Evolutionary conservation across 2,888 invertebrate species (phyloP).

Genomic region (Morpho achilles): DNA sequence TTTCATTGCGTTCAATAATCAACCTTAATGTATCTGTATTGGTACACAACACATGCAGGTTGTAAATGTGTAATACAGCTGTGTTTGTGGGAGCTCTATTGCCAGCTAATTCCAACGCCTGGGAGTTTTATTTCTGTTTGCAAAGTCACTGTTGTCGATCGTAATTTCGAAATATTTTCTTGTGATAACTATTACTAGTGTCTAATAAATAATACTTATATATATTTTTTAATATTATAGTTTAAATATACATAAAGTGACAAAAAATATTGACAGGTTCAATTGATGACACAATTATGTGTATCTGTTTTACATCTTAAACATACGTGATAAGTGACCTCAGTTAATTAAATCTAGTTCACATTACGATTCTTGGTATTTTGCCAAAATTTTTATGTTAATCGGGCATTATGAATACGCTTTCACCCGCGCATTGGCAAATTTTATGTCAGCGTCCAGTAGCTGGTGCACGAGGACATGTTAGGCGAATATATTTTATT

Average conservation of each 20-base stretch:
- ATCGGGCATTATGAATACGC: constrained; percentile 63
- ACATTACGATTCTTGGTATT: constrained; percentile 51
- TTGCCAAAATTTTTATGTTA: constrained; percentile 57
- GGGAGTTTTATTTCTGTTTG: constrained; percentile 68
- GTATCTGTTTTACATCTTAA: constrained; percentile 34
- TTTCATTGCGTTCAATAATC: constrained; percentile 17
- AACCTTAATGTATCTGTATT: constrained; percentile 14
- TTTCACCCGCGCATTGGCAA: constrained; percentile 54
- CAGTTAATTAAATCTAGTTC: constrained; percentile 42
- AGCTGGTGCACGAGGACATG: constrained; percentile 44
- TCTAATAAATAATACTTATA: constrained; percentile 7
- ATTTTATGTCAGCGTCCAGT: constrained; percentile 50
- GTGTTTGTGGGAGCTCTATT: constrained; percentile 17
- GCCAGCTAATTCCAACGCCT: constrained; percentile 40
- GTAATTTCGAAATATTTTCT: constrained; percentile 62
- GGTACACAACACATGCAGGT: constrained; percentile 11
- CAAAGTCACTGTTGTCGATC: constrained; percentile 52
- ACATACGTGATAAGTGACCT: constrained; percentile 21
- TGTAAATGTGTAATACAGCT: constrained; percentile 3
- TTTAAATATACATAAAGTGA: too few species aligned
- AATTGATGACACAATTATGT: too few species aligned
- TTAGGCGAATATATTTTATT: constrained; percentile 42
- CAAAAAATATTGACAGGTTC: too few species aligned
- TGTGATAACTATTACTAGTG: constrained; percentile 60
- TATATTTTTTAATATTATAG: too few species aligned